Base-by-base conservation (phyloP, 2,888 invertebrate genomes). In the Torymus auratus region DNA sequence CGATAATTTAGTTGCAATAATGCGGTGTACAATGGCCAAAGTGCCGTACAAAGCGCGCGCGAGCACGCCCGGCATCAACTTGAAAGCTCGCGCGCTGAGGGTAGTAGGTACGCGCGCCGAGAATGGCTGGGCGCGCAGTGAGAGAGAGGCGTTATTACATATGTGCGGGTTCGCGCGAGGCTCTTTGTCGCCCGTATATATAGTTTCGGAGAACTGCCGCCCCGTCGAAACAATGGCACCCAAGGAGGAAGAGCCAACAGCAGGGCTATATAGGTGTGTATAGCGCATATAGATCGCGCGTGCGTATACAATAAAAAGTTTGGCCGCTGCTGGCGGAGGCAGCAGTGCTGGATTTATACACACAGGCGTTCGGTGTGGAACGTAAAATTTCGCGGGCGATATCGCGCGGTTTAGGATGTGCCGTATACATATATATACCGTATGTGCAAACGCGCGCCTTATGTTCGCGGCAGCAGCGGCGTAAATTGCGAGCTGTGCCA, bases 1-100 rank as follows among this genome's bases (percentile, higher is more conserved):
- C 82, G 78, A 81, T 83, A 83, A 83, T 83, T 83, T 81, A 83
- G 83, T 83, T 75, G 81, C 81, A 83, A 81, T 83, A 83, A 81
- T 80, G 81, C 76, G 64, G 70, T 55, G 62, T 65, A 81, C 83
- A 83, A 83, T 83, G 73, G 68, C 55, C 62, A 53, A 53, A 72
- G 58, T 52, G 64, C 58, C 64, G 20, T 55, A 70, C 76, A 72
- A 75, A 81, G 73, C 73, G n/a, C 56, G 28, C 28, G 28, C 53
- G 56, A 15, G 15, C 71, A 41, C 52, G 56, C 55, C 15, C 10
- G 3, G 52, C 70, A 41, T 62, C 60, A 68, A 79, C n/a, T 61
- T 15, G 55, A 71, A 67, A 62, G 67, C 58, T 64, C 67, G 70
- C 53, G 13, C 20, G 56, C 64, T 10, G 7, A 14, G 50, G 12